These are phyloP conservation scores for Ceyx cyanopectus DNA, from an alignment of 2,113 vertebrate species.

Conservation along the genomic window DNA sequence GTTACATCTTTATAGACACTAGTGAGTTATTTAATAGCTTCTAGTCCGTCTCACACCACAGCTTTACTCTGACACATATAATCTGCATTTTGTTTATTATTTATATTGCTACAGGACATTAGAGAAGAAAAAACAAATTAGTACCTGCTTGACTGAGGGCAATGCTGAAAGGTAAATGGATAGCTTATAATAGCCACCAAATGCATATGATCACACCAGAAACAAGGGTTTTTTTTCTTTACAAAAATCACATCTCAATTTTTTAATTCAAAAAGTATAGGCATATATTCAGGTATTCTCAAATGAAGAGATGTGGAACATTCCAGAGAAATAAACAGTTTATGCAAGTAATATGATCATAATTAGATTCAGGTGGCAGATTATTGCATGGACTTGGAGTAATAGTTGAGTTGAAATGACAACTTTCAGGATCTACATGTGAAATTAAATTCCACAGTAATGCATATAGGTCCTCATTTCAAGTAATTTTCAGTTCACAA, in stretches of 20 bases:
- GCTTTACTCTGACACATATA: not conserved
- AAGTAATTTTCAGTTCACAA: conserved; percentile 64
- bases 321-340: conserved; percentile 43
- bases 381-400: conserved; percentile 54
- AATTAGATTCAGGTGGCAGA: conserved; percentile 66
- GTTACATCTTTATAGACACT: not conserved
- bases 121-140: not conserved
- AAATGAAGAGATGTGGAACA: conserved; percentile 30
- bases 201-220: not conserved
- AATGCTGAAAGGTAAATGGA: conserved; percentile 6
- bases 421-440: conserved; percentile 67
- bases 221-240: not conserved
- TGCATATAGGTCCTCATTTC: conserved; percentile 51
- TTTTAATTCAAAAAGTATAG: conserved; percentile 35
- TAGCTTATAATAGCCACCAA: not conserved
- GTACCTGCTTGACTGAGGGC: not conserved
- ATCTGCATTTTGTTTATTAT: not conserved
- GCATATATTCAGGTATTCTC: not conserved
- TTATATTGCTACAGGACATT: not conserved
- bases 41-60: not conserved
- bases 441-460: conserved; percentile 66
- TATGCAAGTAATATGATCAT: conserved; percentile 15
- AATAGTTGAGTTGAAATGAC: conserved; percentile 50
- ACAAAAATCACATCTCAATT: not conserved
- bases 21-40: not conserved